A percentile compares a stretch with the other conserved stretches of the same genome.
These are phyloP conservation scores for Cnemophilus loriae DNA, from an alignment of 2,113 vertebrate species.

Conservation along the genomic window DNA sequence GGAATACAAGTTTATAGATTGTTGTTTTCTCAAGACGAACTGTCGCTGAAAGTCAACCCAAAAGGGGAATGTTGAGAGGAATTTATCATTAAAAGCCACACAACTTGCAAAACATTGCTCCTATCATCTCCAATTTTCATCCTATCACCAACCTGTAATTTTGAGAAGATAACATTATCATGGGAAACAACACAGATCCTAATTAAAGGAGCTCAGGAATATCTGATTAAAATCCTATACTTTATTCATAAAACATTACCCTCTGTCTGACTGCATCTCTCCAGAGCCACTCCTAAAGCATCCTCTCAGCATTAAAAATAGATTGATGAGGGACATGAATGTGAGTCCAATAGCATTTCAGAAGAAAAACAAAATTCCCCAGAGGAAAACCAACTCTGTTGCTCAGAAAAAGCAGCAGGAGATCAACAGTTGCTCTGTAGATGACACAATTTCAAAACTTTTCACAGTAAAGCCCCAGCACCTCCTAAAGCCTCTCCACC, in stretches of 20 bases:
- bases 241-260: neutral
- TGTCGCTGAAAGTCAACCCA: neutral
- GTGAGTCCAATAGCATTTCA: neutral
- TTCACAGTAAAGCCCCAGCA: neutral
- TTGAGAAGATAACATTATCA: neutral
- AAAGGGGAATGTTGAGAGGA: neutral
- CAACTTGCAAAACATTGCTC: neutral
- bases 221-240: neutral
- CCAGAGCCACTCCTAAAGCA: neutral
- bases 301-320: neutral
- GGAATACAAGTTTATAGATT: neutral
- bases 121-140: neutral
- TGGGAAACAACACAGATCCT: neutral
- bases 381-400: neutral
- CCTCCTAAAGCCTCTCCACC: neutral
- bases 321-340: neutral
- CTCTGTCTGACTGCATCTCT: neutral
- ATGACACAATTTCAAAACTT: neutral
- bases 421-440: neutral
- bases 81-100: neutral
- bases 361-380: neutral
- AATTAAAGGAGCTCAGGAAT: neutral
- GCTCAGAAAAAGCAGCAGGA: neutral
- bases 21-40: neutral
- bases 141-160: accelerated